Evolutionary conservation across 1,140 invertebrate genomes (phyloP).

Genomic region (Drosophila neocordata): DNA sequence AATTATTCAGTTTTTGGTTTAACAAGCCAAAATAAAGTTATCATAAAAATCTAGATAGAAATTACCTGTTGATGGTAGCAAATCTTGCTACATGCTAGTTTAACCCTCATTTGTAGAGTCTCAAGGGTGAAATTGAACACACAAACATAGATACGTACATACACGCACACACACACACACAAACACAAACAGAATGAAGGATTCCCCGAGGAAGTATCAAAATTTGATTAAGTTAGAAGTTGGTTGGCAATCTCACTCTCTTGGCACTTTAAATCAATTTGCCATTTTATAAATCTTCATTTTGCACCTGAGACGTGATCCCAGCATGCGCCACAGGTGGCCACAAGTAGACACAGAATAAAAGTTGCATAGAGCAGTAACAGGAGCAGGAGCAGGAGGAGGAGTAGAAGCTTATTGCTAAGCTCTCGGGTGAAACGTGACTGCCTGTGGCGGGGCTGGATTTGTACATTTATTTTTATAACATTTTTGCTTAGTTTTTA

Average conservation of each 20-base stretch:
- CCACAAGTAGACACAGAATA: not conserved
- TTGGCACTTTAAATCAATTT: conserved; percentile 75
- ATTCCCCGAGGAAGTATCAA: conserved; percentile 60
- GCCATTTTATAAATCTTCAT: conserved; percentile 79
- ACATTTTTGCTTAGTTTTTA: conserved; percentile 41
- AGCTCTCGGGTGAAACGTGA: conserved; percentile 57
- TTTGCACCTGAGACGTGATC: conserved; percentile 73
- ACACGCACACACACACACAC: conserved; percentile 5
- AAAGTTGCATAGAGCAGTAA: too few species aligned
- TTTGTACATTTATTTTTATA: conserved; percentile 62
- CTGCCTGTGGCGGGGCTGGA: conserved; percentile 46
- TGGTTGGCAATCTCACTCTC: conserved; percentile 57
- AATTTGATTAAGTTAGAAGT: conserved; percentile 65
- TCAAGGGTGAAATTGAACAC: conserved; percentile 65
- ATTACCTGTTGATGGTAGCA: conserved; percentile 74
- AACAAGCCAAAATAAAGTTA: conserved; percentile 69
- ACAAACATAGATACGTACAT: conserved; percentile 12
- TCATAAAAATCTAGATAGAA: conserved; percentile 69
- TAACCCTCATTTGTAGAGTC: conserved; percentile 72
- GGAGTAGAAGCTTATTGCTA: conserved; percentile 33
- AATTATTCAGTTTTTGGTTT: conserved; percentile 62
- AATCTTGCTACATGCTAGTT: conserved; percentile 46
- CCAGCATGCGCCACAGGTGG: conserved; percentile 63
- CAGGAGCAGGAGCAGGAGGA: not conserved
- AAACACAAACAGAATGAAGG: conserved; percentile 15